A percentile compares a stretch with the other conserved stretches of the same genome.
These are phyloP conservation scores for Nyctereutes procyonoides DNA, from an alignment of 2,113 vertebrate genomes.

Conservation along the genomic window DNA sequence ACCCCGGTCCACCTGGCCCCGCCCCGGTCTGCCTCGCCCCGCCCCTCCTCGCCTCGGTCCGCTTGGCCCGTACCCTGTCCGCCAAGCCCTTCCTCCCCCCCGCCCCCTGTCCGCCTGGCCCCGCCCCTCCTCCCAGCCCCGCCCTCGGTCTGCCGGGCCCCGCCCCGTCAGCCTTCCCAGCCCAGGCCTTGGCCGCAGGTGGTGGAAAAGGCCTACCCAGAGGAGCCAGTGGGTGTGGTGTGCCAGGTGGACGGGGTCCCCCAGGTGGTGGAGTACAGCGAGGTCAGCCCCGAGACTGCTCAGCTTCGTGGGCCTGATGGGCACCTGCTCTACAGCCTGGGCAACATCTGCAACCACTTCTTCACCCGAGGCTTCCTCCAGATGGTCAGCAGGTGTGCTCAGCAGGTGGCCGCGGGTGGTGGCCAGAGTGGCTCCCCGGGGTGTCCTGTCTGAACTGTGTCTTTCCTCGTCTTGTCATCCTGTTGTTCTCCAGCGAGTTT, in stretches of 20 bases:
- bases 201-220: constrained; percentile 92
- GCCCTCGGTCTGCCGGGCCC: accelerated
- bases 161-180: accelerated
- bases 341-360: constrained; percentile 98
- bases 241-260: constrained; percentile 91
- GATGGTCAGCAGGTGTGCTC: constrained; percentile 89
- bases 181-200: constrained; percentile 86
- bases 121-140: no score
- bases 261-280: constrained; percentile 98
- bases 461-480: not conserved
- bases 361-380: constrained; percentile 93
- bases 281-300: constrained; percentile 88
- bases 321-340: constrained; percentile 89
- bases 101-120: accelerated
- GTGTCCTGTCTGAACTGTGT: accelerated
- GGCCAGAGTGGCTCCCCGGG: accelerated
- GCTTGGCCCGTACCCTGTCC: no score
- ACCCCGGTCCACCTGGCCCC: accelerated
- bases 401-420: not conserved
- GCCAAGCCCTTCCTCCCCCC: not conserved
- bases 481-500: constrained; percentile 83
- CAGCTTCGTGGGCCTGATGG: constrained; percentile 84
- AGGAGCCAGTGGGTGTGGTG: constrained; percentile 95
- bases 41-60: no score
- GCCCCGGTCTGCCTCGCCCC: accelerated